A percentile compares a stretch with the other conserved stretches of the same genome.
Conservation (phyloP, 1,140 invertebrate species). For the Archivesica marissinica region DNA sequence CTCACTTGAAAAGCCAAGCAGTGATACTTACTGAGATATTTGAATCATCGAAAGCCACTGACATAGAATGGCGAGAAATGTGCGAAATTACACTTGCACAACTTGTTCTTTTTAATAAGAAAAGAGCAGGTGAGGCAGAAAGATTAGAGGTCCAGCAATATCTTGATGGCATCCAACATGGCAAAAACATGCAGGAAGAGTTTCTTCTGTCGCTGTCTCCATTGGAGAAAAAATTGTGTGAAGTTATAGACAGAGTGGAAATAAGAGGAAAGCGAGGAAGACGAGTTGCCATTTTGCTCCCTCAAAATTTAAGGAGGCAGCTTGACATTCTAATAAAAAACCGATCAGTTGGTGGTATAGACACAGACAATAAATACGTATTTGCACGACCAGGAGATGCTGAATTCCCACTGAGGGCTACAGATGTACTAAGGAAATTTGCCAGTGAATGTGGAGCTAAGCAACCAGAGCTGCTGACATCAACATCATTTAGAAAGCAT, state of each 20-base stretch:
- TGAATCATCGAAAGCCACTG: neutral
- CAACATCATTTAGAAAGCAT: constrained; percentile 78
- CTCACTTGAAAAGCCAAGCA: neutral
- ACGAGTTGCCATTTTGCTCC: no score
- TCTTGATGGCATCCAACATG: neutral
- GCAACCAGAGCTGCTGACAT: constrained; percentile 62
- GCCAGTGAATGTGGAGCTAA: constrained; percentile 28
- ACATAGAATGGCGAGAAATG: no score
- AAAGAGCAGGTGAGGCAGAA: no score
- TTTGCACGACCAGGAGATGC: constrained; percentile 52
- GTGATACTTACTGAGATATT: neutral
- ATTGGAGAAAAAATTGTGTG: no score
- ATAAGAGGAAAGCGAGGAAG: no score
- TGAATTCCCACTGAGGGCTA: constrained; percentile 18
- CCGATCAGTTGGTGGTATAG: no score
- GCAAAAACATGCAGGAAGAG: constrained; percentile 16
- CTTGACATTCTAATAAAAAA: constrained; percentile 28
- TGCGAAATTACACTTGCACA: no score
- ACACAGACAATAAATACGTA: constrained; percentile 36
- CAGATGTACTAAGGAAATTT: constrained; percentile 53
- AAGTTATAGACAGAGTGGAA: no score
- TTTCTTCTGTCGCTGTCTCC: no score
- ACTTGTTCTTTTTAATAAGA: no score
- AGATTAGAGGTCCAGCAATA: constrained; percentile 31
- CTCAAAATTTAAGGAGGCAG: neutral